Evolutionary conservation across 1,140 invertebrate species (phyloP).

Genomic region (Littorina saxatilis): DNA sequence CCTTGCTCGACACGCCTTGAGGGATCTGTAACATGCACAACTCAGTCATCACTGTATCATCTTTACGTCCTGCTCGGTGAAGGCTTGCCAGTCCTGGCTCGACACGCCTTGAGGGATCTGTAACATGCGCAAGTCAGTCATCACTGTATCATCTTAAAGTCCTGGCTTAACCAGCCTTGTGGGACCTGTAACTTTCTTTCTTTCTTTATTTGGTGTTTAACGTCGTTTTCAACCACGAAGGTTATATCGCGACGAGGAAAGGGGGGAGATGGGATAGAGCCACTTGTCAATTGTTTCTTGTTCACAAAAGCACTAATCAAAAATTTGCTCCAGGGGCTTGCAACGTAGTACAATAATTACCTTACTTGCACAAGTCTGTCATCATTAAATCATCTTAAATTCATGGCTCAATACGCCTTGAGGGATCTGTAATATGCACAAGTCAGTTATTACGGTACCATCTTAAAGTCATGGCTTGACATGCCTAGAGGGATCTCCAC

Average conservation of each 20-base stretch:
- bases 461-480: constrained; percentile 61
- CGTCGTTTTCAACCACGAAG: too few relatives aligned
- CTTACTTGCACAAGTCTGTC: not conserved
- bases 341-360: too few relatives aligned
- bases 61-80: constrained; percentile 21
- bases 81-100: constrained; percentile 63
- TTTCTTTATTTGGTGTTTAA: too few relatives aligned
- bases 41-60: not conserved
- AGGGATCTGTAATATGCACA: constrained; percentile 56
- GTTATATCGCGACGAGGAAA: too few relatives aligned
- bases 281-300: too few relatives aligned
- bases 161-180: constrained; percentile 61
- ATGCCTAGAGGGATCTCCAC: constrained; percentile 68
- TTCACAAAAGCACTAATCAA: too few relatives aligned
- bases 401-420: constrained; percentile 63
- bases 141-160: too few relatives aligned
- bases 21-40: constrained; percentile 57
- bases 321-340: too few relatives aligned
- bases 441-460: too few relatives aligned
- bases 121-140: not conserved
- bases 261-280: too few relatives aligned
- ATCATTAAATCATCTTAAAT: constrained; percentile 23
- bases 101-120: constrained; percentile 69
- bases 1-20: constrained; percentile 62
- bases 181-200: constrained; percentile 66